Percentiles rank a stretch among this genome's conserved stretches.
Evolutionary conservation across 2,888 invertebrate species (phyloP).

Genomic region (Autographa pulchrina): DNA sequence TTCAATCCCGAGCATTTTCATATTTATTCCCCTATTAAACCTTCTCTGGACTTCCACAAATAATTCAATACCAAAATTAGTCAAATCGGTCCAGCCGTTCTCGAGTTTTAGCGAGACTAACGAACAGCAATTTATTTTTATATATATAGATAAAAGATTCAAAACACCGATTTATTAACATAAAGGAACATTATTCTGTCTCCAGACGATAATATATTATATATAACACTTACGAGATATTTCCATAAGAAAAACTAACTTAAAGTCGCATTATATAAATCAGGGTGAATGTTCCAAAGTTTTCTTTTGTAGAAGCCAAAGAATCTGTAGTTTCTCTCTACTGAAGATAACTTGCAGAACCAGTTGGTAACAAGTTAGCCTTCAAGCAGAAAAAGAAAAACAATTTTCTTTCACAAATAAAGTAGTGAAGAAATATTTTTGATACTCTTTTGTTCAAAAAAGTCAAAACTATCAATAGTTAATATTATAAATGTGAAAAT

Average conservation of each 20-base stretch:
- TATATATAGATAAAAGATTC: too few relatives aligned
- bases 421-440: not conserved
- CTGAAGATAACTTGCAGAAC: slow-evolving; percentile 20
- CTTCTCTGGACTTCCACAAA: too few relatives aligned
- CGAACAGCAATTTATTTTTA: too few relatives aligned
- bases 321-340: slow-evolving; percentile 34
- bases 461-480: too few relatives aligned
- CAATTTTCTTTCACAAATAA: not conserved
- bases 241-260: slow-evolving; percentile 5
- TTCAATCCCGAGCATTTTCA: too few relatives aligned
- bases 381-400: not conserved
- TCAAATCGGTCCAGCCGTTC: too few relatives aligned
- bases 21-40: too few relatives aligned
- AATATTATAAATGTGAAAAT: too few relatives aligned
- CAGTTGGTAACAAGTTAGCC: not conserved
- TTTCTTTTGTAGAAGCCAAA: slow-evolving; percentile 34
- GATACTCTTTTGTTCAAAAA: too few relatives aligned
- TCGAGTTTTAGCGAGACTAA: too few relatives aligned
- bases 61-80: too few relatives aligned
- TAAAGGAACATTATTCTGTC: not conserved
- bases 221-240: not conserved
- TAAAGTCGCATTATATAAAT: slow-evolving; percentile 27
- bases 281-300: slow-evolving; percentile 28
- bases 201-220: too few relatives aligned
- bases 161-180: not conserved